These are phyloP conservation scores for Malurus splendens DNA, from an alignment of 2,797 vertebrate species.

Conservation along the genomic window DNA sequence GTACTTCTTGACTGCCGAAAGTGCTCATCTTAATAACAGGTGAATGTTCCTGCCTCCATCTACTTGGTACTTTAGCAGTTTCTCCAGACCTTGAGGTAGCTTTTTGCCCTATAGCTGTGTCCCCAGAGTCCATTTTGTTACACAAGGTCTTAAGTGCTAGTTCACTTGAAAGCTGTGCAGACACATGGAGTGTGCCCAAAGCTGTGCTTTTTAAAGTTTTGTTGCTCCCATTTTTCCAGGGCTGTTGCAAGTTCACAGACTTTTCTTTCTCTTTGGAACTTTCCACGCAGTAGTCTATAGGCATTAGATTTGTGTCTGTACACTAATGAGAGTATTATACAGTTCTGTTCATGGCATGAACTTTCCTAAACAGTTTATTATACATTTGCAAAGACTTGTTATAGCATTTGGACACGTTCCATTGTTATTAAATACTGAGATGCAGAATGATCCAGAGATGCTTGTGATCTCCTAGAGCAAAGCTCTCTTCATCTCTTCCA, in stretches of 20 bases:
- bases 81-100: slow-evolving; percentile 87
- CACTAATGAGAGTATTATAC: slow-evolving; percentile 56
- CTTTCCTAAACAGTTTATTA: slow-evolving; percentile 59
- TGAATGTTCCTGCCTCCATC: slow-evolving; percentile 90
- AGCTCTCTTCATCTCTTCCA: slow-evolving; percentile 50
- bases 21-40: slow-evolving; percentile 85
- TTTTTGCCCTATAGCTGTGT: slow-evolving; percentile 84
- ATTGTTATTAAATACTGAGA: slow-evolving; percentile 49
- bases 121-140: slow-evolving; percentile 89
- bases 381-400: slow-evolving; percentile 57
- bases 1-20: slow-evolving; percentile 83
- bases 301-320: slow-evolving; percentile 66
- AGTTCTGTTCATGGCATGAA: slow-evolving; percentile 70
- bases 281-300: slow-evolving; percentile 65
- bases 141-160: slow-evolving; percentile 79
- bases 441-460: slow-evolving; percentile 43
- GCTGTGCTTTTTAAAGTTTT: slow-evolving; percentile 73
- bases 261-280: slow-evolving; percentile 69
- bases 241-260: slow-evolving; percentile 56
- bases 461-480: slow-evolving; percentile 61
- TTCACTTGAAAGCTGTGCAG: slow-evolving; percentile 76
- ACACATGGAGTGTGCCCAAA: slow-evolving; percentile 79
- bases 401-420: slow-evolving; percentile 62
- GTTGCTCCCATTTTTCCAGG: slow-evolving; percentile 74
- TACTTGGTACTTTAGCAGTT: slow-evolving; percentile 82